Conservation (phyloP, 2,888 invertebrate species). For the Lasioglossum pauxillum region DNA sequence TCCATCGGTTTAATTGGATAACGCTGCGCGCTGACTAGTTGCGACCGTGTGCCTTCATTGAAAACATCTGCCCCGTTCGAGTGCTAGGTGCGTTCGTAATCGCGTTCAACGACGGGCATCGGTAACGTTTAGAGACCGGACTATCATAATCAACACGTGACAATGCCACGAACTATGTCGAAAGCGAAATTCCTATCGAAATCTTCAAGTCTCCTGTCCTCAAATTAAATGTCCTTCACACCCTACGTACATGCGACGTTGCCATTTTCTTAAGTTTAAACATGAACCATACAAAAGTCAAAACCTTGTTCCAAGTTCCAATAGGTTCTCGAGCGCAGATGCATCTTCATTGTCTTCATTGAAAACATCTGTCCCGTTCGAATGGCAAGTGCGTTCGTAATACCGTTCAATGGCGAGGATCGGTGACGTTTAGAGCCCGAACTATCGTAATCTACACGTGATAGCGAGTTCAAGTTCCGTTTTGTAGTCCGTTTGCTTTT, state of each 20-base stretch:
- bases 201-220: neutral
- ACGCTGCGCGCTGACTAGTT: neutral
- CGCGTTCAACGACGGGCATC: slow-evolving; percentile 39
- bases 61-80: slow-evolving; percentile 21
- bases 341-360: neutral
- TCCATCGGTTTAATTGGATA: slow-evolving; percentile 36
- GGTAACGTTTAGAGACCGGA: slow-evolving; percentile 41
- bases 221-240: neutral
- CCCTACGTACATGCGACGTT: neutral
- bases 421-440: slow-evolving; percentile 47
- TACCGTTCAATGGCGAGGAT: slow-evolving; percentile 45
- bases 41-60: neutral
- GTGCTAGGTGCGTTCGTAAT: slow-evolving; percentile 55
- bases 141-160: slow-evolving; percentile 46
- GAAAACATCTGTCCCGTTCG: slow-evolving; percentile 27
- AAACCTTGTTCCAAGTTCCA: neutral
- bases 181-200: neutral
- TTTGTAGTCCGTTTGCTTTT: slow-evolving; percentile 27
- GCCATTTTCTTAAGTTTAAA: neutral
- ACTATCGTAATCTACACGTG: slow-evolving; percentile 47
- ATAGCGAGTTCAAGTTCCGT: slow-evolving; percentile 38
- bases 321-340: neutral
- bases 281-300: neutral
- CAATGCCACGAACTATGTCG: slow-evolving; percentile 15
- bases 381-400: slow-evolving; percentile 52